Conservation (phyloP, 2,797 vertebrate species). For the Caiman crocodilus region DNA sequence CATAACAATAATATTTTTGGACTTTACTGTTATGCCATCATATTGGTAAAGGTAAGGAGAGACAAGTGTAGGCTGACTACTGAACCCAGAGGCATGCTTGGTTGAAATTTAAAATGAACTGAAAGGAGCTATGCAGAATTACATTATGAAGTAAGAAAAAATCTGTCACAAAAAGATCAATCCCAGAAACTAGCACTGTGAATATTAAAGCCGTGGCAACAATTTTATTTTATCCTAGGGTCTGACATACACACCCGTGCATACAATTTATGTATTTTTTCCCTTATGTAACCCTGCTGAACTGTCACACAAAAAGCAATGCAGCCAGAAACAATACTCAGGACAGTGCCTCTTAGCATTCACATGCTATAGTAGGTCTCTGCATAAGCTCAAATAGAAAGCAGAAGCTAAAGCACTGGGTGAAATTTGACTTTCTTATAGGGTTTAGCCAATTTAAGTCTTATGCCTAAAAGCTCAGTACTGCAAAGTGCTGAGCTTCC, state of each 20-base stretch:
- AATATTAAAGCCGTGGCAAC: neutral
- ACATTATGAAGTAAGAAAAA: neutral
- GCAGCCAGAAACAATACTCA: neutral
- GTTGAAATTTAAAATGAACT: slow-evolving; percentile 27
- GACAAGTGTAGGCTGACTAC: neutral
- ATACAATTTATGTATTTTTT: fast-evolving
- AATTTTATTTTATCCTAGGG: neutral
- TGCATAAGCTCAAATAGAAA: neutral
- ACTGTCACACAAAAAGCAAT: neutral
- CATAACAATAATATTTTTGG: neutral
- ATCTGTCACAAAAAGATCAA: neutral
- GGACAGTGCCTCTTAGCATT: neutral
- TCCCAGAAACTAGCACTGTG: neutral
- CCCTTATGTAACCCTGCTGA: neutral
- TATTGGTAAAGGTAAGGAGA: neutral
- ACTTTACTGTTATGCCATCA: neutral
- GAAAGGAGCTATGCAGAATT: neutral
- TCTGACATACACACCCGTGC: neutral
- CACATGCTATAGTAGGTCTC: neutral
- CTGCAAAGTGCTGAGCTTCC: neutral
- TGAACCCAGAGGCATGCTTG: slow-evolving; percentile 10
- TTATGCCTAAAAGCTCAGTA: neutral
- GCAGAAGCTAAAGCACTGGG: neutral
- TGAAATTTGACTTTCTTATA: neutral
- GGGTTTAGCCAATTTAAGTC: neutral